Percentiles rank a stretch among this genome's conserved stretches.
These are phyloP conservation scores for Gnathonemus echidnorhynchus DNA, from an alignment of 2,113 vertebrate genomes.

Conservation along the genomic window DNA sequence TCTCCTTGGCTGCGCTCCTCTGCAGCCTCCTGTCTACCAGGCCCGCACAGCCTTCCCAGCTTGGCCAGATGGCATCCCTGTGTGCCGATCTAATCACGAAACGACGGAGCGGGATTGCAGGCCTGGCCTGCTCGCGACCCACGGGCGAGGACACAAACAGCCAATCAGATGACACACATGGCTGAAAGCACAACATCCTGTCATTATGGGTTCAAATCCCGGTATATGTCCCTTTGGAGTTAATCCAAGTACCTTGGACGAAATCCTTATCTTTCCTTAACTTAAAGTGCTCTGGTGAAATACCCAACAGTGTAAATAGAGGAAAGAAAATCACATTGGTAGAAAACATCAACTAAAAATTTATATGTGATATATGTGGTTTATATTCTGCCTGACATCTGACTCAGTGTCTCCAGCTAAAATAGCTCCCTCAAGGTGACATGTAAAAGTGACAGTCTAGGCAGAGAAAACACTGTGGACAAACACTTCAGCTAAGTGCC, in stretches of 20 bases:
- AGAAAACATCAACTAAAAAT: background rate
- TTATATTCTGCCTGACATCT: background rate
- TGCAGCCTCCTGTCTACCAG: background rate
- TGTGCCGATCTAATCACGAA: slow-evolving; percentile 2
- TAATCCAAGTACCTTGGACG: background rate
- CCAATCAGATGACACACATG: background rate
- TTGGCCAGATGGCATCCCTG: background rate
- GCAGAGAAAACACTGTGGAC: background rate
- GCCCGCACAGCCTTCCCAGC: background rate
- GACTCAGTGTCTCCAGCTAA: background rate
- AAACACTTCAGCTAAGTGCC: background rate
- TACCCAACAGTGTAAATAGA: background rate
- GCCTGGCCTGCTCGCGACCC: background rate
- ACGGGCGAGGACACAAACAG: background rate
- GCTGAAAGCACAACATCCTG: background rate
- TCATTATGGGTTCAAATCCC: background rate
- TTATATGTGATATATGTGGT: background rate
- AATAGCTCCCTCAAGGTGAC: background rate
- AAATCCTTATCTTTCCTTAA: background rate
- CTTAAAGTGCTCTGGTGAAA: background rate
- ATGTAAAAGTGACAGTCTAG: background rate
- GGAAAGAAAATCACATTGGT: background rate
- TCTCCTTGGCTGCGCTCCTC: background rate
- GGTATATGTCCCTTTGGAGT: background rate
- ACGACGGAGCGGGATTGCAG: background rate